Conservation (phyloP, 2,797 vertebrate species). For the Anabas testudineus region DNA sequence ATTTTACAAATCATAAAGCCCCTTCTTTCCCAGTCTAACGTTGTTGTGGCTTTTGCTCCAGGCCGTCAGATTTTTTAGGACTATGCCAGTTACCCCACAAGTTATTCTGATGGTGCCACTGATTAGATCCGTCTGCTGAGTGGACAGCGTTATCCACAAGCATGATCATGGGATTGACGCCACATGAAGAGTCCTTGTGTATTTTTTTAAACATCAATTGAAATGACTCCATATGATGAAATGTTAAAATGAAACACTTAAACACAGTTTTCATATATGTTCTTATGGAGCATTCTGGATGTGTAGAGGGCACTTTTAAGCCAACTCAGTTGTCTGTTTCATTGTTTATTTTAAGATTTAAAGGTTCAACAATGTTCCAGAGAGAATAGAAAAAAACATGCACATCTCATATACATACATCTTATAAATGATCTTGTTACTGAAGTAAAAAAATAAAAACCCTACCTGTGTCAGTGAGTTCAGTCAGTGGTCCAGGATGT, state of each 20-base stretch:
- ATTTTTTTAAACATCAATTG: neutral
- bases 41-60: slow-evolving; percentile 46
- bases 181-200: neutral
- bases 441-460: neutral
- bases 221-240: neutral
- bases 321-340: neutral
- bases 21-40: slow-evolving; percentile 20
- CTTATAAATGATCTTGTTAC: neutral
- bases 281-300: neutral
- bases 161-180: slow-evolving; percentile 3
- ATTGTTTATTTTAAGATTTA: no score
- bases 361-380: neutral
- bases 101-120: slow-evolving; percentile 50
- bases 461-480: slow-evolving; percentile 63
- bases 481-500: slow-evolving; percentile 41
- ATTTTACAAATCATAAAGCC: slow-evolving; percentile 5
- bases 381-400: neutral
- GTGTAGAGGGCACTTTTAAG: neutral
- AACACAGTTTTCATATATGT: neutral
- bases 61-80: slow-evolving; percentile 31
- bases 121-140: slow-evolving; percentile 57
- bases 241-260: neutral
- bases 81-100: slow-evolving; percentile 48
- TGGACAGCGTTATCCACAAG: slow-evolving; percentile 29
- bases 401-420: neutral